phyloP scores from a whole-genome alignment of 1,140 invertebrate species.

The Ephestia elutella region DNA sequence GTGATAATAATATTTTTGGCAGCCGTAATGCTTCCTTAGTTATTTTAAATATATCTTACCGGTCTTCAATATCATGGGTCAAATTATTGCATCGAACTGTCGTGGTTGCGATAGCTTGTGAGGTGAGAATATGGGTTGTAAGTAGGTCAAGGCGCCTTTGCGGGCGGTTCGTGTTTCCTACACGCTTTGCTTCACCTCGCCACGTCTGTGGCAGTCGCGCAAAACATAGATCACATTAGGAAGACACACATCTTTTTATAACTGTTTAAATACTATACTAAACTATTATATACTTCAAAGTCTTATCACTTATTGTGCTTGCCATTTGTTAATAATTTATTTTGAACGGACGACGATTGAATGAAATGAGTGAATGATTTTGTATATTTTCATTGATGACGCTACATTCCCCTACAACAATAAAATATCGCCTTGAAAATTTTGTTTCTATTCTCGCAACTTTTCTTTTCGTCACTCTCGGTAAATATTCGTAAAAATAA shows the following conservation, averaged over 20 bases:
- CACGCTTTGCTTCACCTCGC: constrained; percentile 17
- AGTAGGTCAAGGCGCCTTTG: constrained; percentile 62
- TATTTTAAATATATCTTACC: neutral
- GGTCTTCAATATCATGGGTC: neutral
- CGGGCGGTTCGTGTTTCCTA: constrained; percentile 55
- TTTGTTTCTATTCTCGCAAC: no score
- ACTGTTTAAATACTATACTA: no score
- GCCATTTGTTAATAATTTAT: neutral
- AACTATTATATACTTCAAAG: no score
- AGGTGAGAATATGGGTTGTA: constrained; percentile 22
- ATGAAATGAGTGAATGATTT: neutral
- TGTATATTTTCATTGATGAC: neutral
- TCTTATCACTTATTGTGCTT: no score
- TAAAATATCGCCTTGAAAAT: no score
- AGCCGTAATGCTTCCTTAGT: no score
- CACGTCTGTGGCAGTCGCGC: neutral
- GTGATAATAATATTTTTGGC: neutral
- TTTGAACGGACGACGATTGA: neutral
- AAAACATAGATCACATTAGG: neutral
- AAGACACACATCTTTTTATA: no score
- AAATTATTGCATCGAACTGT: constrained; percentile 26
- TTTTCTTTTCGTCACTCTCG: no score
- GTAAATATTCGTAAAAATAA: no score
- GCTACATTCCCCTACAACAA: no score
- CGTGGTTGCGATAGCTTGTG: constrained; percentile 34